phyloP scores from a whole-genome alignment of 2,888 invertebrate genomes.

The Mamestra brassicae region DNA sequence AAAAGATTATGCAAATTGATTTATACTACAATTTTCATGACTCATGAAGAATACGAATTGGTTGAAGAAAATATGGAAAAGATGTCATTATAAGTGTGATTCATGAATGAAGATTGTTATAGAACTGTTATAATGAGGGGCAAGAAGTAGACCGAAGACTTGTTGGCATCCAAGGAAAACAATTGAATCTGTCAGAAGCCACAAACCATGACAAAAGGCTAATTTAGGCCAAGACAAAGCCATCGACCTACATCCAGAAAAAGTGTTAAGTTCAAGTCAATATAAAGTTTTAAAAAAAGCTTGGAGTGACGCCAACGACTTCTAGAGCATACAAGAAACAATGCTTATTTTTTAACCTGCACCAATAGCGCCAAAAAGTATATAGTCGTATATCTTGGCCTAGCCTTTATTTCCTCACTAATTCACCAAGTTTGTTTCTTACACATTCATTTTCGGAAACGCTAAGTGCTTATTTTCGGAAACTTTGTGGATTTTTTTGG shows the following conservation, averaged over 20 bases:
- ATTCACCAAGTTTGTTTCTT: constrained; percentile 71
- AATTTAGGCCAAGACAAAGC: constrained; percentile 27
- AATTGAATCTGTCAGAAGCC: constrained; percentile 36
- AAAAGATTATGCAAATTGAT: constrained; percentile 39
- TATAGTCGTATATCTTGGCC: constrained; percentile 61
- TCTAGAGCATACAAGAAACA: constrained; percentile 54
- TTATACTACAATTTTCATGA: constrained; percentile 32
- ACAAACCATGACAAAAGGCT: constrained; percentile 33
- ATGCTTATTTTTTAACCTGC: constrained; percentile 58
- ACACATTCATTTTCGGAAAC: constrained; percentile 71
- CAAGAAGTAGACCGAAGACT: constrained; percentile 46
- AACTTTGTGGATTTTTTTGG: constrained; percentile 48
- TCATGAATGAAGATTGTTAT: neutral
- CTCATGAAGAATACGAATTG: constrained; percentile 19
- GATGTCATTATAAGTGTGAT: constrained; percentile 10
- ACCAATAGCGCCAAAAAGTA: constrained; percentile 66
- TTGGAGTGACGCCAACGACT: constrained; percentile 52
- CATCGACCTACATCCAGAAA: constrained; percentile 23
- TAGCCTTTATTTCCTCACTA: constrained; percentile 70
- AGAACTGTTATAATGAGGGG: constrained; percentile 21
- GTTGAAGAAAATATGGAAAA: neutral
- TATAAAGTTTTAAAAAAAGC: constrained; percentile 15
- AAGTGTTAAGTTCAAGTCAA: constrained; percentile 47
- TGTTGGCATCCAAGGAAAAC: constrained; percentile 33
- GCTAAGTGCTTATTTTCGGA: constrained; percentile 66